These are phyloP conservation scores for Bucorvus abyssinicus DNA, from an alignment of 2,797 vertebrate genomes.

Conservation along the genomic window DNA sequence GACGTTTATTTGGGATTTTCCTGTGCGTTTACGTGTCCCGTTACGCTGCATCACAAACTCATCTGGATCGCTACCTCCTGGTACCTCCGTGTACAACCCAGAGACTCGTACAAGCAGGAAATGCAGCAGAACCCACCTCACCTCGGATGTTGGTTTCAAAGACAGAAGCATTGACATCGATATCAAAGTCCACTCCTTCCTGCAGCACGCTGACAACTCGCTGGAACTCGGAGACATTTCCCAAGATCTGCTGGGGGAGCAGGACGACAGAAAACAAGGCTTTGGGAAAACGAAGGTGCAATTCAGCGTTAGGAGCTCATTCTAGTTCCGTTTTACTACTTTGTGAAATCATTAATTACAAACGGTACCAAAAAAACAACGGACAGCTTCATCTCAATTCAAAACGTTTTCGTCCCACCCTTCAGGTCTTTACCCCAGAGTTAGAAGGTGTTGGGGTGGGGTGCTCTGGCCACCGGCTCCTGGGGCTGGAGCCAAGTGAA, in stretches of 20 bases:
- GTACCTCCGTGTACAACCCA: background rate
- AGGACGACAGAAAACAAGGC: background rate
- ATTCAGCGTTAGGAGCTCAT: rapidly evolving
- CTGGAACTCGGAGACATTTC: conserved; percentile 92
- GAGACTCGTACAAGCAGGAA: rapidly evolving
- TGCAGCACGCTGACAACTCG: conserved; percentile 91
- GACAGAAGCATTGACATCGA: conserved; percentile 95
- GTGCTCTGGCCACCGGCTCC: background rate
- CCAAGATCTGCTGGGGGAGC: conserved; percentile 83
- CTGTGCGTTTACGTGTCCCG: rapidly evolving
- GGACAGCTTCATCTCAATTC: background rate
- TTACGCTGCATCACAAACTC: background rate
- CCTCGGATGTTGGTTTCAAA: conserved; percentile 99
- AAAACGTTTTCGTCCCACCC: rapidly evolving
- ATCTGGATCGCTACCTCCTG: rapidly evolving
- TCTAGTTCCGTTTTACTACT: background rate
- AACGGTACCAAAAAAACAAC: rapidly evolving
- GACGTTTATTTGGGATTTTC: background rate
- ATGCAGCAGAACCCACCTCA: conserved; percentile 64
- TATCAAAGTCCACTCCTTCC: conserved; percentile 91
- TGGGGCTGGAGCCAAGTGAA: rapidly evolving
- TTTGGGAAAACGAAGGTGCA: background rate
- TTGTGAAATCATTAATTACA: background rate
- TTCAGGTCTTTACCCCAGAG: background rate
- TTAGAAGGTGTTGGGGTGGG: rapidly evolving